Base-by-base conservation (phyloP, 2,888 invertebrate genomes). In the Charanyca ferruginea region DNA sequence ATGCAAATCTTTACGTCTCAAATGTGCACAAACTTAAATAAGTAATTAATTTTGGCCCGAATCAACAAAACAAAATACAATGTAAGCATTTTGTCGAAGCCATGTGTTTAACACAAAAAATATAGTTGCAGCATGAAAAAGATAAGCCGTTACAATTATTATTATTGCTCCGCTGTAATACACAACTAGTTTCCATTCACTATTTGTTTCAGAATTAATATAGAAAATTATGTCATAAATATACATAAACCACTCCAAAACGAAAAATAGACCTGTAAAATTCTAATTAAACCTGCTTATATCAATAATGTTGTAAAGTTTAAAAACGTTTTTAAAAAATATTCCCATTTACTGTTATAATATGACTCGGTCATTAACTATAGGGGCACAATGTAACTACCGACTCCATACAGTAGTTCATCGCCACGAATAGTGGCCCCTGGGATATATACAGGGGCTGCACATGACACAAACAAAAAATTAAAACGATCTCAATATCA, bases 281-380 rank as follows among this genome's bases (percentile, higher is more conserved):
- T 81, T 91, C 87, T 93, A 92, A 93, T 90, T 88, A 94, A 93
- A 92, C 91, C 91, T 92, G 94, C 92, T 92, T 93, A 92, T 89
- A 90, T 89, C 63, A 76, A 81, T 87, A 87, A 87, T 77, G 79
- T 89, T 92, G 93, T 94, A 94, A 93, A 94, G 89, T 89, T 93
- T 91, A 91, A 94, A 94, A 94, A 93, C 83, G 85, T 91, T 90
- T 73, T 93, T 93, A 93, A 93, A 95, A 95, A 95, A 95, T 95
- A 95, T 94, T 93, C 93, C 90, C 84, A 90, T 94, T 93, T 92
- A 87, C 88, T 88, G 92, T 91, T 90, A 89, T 85, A 89, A 89
- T 90, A 90, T 88, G 89, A 90, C 86, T 90, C 89, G 89, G 89
- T 90, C 89, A 86, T 88, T 87, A 85, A 83, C 79, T 87, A 83